These are phyloP conservation scores for Callorhinus ursinus DNA, from an alignment of 2,113 vertebrate species.

Conservation along the genomic window DNA sequence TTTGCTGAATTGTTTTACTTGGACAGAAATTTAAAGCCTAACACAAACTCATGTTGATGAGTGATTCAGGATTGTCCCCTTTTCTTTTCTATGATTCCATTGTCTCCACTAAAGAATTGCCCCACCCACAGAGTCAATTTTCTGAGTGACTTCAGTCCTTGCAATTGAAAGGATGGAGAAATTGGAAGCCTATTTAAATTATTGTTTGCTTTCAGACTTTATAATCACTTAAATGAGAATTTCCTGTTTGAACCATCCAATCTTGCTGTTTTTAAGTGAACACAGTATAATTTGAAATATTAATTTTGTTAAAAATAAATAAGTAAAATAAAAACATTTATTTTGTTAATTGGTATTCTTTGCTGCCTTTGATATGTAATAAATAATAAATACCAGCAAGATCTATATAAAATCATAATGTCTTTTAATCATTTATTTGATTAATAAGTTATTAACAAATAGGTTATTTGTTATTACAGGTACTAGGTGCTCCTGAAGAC, in stretches of 20 bases:
- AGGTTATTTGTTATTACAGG: neutral
- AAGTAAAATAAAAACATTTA: constrained; percentile 2
- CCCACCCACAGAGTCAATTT: constrained; percentile 71
- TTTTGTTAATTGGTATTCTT: constrained; percentile 49
- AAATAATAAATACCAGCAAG: neutral
- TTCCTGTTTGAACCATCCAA: constrained; percentile 51
- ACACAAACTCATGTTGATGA: constrained; percentile 47
- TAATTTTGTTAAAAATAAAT: constrained; percentile 4
- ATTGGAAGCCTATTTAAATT: constrained; percentile 55
- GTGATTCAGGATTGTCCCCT: neutral
- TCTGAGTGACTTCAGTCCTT: constrained; percentile 64
- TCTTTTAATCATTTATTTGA: neutral
- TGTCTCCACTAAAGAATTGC: constrained; percentile 57
- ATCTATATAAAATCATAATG: neutral
- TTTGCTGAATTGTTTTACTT: constrained; percentile 36
- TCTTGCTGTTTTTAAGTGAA: constrained; percentile 35
- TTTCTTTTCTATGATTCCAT: constrained; percentile 52
- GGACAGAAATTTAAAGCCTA: constrained; percentile 46
- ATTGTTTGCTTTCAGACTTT: constrained; percentile 58
- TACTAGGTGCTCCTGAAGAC: neutral
- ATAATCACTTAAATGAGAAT: constrained; percentile 56
- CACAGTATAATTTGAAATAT: constrained; percentile 35
- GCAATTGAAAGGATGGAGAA: constrained; percentile 64
- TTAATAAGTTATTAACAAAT: neutral
- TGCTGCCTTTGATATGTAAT: constrained; percentile 40